phyloP scores from a whole-genome alignment of 2,888 invertebrate species.

The Eubasilissa splendida region DNA sequence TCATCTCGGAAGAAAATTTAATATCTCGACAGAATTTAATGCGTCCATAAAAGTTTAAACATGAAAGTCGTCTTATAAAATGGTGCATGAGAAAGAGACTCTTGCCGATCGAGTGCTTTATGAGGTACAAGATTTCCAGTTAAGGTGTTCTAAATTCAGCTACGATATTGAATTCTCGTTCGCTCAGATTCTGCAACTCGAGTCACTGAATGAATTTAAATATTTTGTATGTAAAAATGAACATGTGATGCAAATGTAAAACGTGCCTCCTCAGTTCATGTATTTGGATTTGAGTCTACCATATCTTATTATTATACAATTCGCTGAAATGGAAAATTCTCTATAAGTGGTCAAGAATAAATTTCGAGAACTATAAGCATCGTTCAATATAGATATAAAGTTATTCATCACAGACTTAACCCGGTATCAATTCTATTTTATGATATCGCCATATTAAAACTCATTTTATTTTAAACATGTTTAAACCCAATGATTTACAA shows the following conservation, averaged over 20 bases:
- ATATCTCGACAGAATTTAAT: constrained; percentile 13
- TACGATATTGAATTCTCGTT: constrained; percentile 11
- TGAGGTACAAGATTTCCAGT: constrained; percentile 18
- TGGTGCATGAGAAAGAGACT: neutral
- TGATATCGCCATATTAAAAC: too few relatives aligned
- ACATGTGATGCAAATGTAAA: neutral
- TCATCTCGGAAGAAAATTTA: neutral
- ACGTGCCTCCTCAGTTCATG: neutral
- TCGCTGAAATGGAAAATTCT: too few relatives aligned
- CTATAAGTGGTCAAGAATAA: too few relatives aligned
- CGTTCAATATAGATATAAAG: too few relatives aligned
- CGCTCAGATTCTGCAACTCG: constrained; percentile 20
- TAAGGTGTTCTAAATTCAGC: constrained; percentile 18
- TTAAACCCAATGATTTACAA: too few relatives aligned
- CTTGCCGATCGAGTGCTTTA: constrained; percentile 11
- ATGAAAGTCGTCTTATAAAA: neutral
- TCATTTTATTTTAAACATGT: too few relatives aligned
- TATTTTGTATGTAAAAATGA: neutral
- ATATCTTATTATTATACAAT: too few relatives aligned
- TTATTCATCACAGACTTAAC: too few relatives aligned
- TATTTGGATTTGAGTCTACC: neutral
- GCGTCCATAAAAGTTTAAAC: constrained; percentile 9
- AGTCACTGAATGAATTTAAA: constrained; percentile 28
- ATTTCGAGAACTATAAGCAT: too few relatives aligned
- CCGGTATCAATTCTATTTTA: too few relatives aligned